These are phyloP conservation scores for Catocala fraxini DNA, from an alignment of 2,888 invertebrate species.

Conservation along the genomic window DNA sequence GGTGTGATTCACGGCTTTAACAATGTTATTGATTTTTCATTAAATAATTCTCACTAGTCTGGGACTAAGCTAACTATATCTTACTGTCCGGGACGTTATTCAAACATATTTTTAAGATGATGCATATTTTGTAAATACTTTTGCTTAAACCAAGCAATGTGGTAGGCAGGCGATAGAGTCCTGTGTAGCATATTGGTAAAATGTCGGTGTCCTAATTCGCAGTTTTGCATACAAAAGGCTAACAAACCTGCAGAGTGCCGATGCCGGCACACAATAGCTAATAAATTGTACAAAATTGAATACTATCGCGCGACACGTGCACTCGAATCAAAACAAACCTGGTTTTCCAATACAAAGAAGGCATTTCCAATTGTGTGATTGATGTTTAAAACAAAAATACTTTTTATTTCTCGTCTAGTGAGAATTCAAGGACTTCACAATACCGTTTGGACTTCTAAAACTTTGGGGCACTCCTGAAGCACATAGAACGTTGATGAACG, in stretches of 20 bases:
- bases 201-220: not conserved
- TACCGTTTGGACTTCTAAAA: not conserved
- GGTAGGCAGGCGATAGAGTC: no score
- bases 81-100: no score
- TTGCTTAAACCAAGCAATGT: no score
- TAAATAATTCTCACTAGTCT: no score
- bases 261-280: slow-evolving; percentile 19
- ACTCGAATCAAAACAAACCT: slow-evolving; percentile 35
- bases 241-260: slow-evolving; percentile 6
- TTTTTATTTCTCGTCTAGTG: slow-evolving; percentile 12
- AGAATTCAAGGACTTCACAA: slow-evolving; percentile 2
- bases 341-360: slow-evolving; percentile 26
- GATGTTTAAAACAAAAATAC: slow-evolving; percentile 21
- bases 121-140: no score
- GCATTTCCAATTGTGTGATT: slow-evolving; percentile 25
- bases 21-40: no score
- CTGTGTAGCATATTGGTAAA: slow-evolving; percentile 1
- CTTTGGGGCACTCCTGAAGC: no score
- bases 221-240: slow-evolving; percentile 9
- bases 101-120: no score
- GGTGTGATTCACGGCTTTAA: no score
- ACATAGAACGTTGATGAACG: no score
- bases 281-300: slow-evolving; percentile 27
- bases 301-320: slow-evolving; percentile 23
- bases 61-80: no score